Conservation (phyloP, 2,888 invertebrate species). For the Temnothorax rugatulus region DNA sequence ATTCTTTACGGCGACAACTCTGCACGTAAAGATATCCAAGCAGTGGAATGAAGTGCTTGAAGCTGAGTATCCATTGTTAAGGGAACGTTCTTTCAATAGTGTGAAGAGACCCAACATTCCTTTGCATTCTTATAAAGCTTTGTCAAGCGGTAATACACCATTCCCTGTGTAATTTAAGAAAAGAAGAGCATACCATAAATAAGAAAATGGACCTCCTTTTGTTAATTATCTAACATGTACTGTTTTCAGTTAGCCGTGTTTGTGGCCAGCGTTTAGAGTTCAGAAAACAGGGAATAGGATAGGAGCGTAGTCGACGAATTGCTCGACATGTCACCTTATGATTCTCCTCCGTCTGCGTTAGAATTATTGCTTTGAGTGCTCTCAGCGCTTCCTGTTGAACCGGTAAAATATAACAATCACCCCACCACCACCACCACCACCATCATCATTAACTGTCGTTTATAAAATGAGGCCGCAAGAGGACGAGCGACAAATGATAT, state of each 20-base stretch:
- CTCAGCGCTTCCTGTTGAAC: conserved; percentile 94
- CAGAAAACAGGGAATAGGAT: conserved; percentile 86
- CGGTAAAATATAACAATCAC: too few species aligned
- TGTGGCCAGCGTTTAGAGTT: too few species aligned
- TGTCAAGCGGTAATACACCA: conserved; percentile 89
- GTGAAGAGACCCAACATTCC: conserved; percentile 93
- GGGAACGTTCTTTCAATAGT: conserved; percentile 92
- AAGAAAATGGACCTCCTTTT: too few species aligned
- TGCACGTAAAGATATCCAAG: conserved; percentile 95
- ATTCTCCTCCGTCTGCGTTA: conserved; percentile 89
- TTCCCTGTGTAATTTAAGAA: not conserved
- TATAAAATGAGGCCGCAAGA: too few species aligned
- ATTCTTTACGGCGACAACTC: conserved; percentile 96
- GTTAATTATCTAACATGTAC: too few species aligned
- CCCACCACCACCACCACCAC: too few species aligned
- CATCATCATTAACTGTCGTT: too few species aligned
- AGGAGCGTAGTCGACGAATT: conserved; percentile 91
- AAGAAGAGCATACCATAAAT: too few species aligned
- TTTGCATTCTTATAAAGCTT: conserved; percentile 95
- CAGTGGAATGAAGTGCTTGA: conserved; percentile 95
- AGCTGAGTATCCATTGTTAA: conserved; percentile 92
- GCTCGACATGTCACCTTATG: conserved; percentile 89
- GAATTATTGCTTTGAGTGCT: conserved; percentile 93
- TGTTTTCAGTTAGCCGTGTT: too few species aligned
- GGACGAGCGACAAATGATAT: too few species aligned